phyloP scores from a whole-genome alignment of 2,797 vertebrate species.

The Myotis planiceps region DNA sequence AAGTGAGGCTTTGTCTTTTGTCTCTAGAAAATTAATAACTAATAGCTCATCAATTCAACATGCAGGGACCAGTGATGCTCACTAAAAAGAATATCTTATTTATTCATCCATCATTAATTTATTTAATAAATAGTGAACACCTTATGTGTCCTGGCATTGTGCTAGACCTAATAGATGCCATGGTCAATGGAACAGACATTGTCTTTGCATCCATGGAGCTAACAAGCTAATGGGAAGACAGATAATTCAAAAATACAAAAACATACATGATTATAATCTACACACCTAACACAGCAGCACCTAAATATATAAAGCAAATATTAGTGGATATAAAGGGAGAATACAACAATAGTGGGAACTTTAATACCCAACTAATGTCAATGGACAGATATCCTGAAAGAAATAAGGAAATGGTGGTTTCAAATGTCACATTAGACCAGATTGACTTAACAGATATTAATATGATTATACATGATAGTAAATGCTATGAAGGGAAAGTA shows the following conservation, averaged over 20 bases:
- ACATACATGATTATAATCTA: neutral
- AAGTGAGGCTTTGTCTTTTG: constrained; percentile 37
- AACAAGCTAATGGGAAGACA: neutral
- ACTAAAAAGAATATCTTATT: neutral
- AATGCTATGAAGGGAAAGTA: neutral
- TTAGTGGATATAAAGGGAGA: neutral
- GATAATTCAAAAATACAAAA: neutral
- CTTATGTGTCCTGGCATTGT: neutral
- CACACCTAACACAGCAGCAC: neutral
- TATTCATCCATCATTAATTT: neutral
- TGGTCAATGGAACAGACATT: neutral
- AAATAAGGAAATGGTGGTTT: neutral
- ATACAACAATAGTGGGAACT: neutral
- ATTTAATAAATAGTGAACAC: neutral
- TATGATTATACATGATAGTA: neutral
- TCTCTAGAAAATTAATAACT: constrained; percentile 31
- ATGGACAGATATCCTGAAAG: neutral
- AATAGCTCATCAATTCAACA: neutral
- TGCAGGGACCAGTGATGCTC: neutral
- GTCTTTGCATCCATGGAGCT: neutral
- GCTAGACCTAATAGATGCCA: neutral
- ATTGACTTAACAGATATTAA: neutral
- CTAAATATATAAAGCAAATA: neutral
- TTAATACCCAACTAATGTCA: neutral
- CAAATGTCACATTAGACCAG: neutral